Evolutionary conservation across 2,888 invertebrate species (phyloP).

Genomic region (Mantis religiosa): DNA sequence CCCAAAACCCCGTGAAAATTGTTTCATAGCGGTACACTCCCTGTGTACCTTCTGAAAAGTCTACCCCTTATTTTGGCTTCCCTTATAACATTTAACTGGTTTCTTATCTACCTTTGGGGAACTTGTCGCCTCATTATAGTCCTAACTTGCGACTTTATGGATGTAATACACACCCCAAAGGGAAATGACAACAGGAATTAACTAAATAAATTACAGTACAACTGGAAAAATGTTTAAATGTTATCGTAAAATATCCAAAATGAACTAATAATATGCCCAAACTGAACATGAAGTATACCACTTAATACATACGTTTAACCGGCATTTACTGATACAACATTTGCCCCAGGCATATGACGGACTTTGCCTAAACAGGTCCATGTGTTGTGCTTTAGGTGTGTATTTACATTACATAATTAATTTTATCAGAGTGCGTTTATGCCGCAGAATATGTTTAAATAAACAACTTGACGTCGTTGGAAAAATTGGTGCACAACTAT

Average conservation of each 20-base stretch:
- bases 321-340: neutral
- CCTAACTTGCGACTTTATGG: neutral
- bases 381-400: neutral
- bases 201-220: neutral
- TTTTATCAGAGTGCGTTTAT: neutral
- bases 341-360: neutral
- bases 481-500: too few species aligned
- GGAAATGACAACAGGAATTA: neutral
- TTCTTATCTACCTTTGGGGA: neutral
- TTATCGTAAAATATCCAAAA: too few species aligned
- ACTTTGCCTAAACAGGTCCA: too few species aligned
- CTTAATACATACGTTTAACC: too few species aligned
- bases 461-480: too few species aligned
- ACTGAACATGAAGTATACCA: too few species aligned
- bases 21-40: neutral
- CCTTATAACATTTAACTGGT: neutral
- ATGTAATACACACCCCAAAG: neutral
- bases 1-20: slow-evolving; percentile 13
- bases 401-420: neutral
- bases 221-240: too few species aligned
- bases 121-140: neutral
- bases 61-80: neutral
- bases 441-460: neutral
- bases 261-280: too few species aligned
- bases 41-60: neutral